Conservation (phyloP, 2,797 vertebrate genomes). For the Sebastes kiyomatsui region DNA sequence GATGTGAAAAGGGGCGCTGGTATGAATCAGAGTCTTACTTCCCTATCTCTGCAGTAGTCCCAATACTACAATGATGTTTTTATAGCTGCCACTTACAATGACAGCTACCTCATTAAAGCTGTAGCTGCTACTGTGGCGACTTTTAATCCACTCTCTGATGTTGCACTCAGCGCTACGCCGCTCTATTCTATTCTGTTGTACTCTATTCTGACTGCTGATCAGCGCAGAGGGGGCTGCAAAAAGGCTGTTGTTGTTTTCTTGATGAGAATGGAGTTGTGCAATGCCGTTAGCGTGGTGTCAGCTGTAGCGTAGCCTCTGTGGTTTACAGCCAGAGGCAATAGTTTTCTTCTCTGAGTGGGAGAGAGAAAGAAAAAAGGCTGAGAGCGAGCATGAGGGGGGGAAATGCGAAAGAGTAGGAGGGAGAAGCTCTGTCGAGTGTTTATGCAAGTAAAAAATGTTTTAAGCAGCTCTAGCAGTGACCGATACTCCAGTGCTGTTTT, state of each 20-base stretch:
- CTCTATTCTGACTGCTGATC: conserved; percentile 16
- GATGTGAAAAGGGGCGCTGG: background rate
- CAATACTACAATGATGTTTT: conserved; percentile 12
- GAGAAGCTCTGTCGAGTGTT: conserved; percentile 45
- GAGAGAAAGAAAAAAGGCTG: conserved; percentile 38
- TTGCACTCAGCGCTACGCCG: background rate
- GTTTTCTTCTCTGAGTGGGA: conserved; percentile 60
- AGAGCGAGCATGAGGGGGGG: conserved; percentile 19
- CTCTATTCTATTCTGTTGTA: background rate
- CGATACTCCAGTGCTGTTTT: conserved; percentile 28
- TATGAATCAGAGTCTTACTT: background rate
- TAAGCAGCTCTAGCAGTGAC: conserved; percentile 32
- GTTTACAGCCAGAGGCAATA: conserved; percentile 62
- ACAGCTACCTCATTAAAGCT: conserved; percentile 46
- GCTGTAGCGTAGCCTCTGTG: conserved; percentile 57
- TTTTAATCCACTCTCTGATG: conserved; percentile 10
- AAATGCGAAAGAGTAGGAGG: conserved; percentile 53
- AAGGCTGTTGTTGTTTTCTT: conserved; percentile 60
- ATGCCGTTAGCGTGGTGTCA: conserved; percentile 61
- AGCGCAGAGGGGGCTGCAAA: conserved; percentile 42
- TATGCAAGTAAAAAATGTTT: conserved; percentile 47
- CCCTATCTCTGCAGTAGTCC: background rate
- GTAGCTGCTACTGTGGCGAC: conserved; percentile 1
- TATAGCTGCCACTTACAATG: conserved; percentile 15
- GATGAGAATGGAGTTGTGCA: conserved; percentile 67